phyloP scores from a whole-genome alignment of 2,888 invertebrate species.

The Xylota segnis region DNA sequence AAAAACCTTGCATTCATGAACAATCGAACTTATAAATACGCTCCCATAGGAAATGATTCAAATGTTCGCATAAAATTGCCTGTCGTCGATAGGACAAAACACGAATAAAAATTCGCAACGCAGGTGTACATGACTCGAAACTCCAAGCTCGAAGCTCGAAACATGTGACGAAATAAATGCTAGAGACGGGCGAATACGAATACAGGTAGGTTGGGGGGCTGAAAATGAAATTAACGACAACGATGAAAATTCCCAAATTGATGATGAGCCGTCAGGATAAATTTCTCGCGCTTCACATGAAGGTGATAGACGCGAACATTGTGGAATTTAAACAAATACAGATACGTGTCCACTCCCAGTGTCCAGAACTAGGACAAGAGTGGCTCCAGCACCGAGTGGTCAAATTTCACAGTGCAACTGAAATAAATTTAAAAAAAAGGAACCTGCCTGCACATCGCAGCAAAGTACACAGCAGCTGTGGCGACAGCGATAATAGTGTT shows the following conservation, averaged over 20 bases:
- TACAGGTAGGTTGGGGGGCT: conserved; percentile 13
- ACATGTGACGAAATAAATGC: conserved; percentile 39
- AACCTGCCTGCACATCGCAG: conserved; percentile 17
- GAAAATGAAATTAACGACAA: conserved; percentile 56
- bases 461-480: not conserved
- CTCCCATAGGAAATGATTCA: conserved; percentile 62
- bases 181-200: conserved; percentile 10
- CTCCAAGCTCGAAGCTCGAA: not conserved
- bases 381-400: conserved; percentile 11
- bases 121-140: conserved; percentile 55
- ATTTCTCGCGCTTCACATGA: conserved; percentile 34
- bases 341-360: not conserved
- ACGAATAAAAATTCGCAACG: conserved; percentile 6
- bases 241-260: conserved; percentile 68
- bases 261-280: conserved; percentile 65
- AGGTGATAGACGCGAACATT: conserved; percentile 17
- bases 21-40: conserved; percentile 57
- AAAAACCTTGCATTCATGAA: conserved; percentile 27
- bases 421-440: conserved; percentile 69
- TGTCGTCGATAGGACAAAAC: conserved; percentile 14
- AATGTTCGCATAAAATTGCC: conserved; percentile 36
- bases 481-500: conserved; percentile 46
- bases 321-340: conserved; percentile 28
- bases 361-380: not conserved
- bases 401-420: conserved; percentile 45